Conservation (phyloP, 1,140 invertebrate genomes). For the Oncopeltus fasciatus region DNA sequence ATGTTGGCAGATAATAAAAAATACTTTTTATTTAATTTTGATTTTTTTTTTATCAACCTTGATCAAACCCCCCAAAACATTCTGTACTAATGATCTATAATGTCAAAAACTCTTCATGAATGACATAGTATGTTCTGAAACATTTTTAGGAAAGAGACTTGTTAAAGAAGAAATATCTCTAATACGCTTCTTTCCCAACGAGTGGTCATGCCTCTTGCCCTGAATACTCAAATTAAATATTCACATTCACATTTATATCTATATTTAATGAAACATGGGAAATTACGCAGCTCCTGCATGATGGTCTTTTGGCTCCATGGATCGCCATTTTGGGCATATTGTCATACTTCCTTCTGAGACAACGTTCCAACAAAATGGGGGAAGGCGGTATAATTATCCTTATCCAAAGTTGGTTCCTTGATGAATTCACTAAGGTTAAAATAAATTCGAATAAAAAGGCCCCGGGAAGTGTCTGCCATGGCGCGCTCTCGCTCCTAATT, state of each 20-base stretch:
- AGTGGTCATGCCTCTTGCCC: too few species aligned
- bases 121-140: too few species aligned
- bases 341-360: background rate
- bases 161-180: too few species aligned
- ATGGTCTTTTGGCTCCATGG: background rate
- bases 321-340: background rate
- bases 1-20: too few species aligned
- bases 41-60: too few species aligned
- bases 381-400: background rate
- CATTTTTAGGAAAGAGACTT: too few species aligned
- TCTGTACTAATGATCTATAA: too few species aligned
- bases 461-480: background rate
- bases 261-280: background rate
- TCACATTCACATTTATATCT: background rate
- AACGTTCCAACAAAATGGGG: background rate
- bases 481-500: background rate
- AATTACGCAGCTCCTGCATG: background rate
- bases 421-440: background rate
- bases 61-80: too few species aligned
- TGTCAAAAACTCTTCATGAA: too few species aligned
- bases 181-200: too few species aligned
- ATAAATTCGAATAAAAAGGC: slow-evolving; percentile 3
- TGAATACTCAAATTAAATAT: too few species aligned
- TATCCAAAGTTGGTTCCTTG: background rate
- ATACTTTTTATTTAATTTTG: too few species aligned